Evolutionary conservation across 2,888 invertebrate species (phyloP), one percentile per base, ranked within the genome.

Genomic region (Ennomos fuscantarius): DNA sequence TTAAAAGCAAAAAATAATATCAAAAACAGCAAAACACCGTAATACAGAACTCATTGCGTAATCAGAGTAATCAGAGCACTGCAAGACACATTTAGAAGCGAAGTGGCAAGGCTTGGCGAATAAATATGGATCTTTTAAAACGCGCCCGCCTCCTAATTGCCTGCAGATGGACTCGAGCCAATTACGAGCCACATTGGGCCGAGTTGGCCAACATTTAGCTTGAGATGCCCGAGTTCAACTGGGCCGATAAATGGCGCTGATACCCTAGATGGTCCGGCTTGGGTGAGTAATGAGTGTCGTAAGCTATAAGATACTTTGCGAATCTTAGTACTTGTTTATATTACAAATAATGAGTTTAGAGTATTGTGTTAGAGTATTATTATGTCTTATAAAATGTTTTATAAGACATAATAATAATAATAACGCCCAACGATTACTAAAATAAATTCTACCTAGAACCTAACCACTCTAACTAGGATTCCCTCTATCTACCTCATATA

Each of bases 41-140:
- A 48, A 51, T 60, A 58, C 55, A 48, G 34, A 48, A 52, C 13
- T 47, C 45, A 49, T 59, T 55, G 72, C 72, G 76, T 76, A 76
- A 79, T 77, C 80, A 80, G 73, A 67, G 74, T 72, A 74, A 76
- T 76, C 75, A 73, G 70, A 63, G 74, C 73, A 68, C 58, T 72
- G 73, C 71, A 70, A 70, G 65, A 53, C 74, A 73, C 79, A 74
- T 81, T 80, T 73, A 67, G 72, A 70, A 45, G 53, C 58, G 45
- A 32, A 59, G 58, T 46, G 53, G 45, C 73, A 69, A 57, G 60
- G 61, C 57, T 57, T 49, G 72, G 71, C 72, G 78, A 82, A 82
- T 85, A 89, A 90, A 89, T 89, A 88, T 88, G 86, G 84, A 89
- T 89, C 87, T 87, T 86, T 88, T 84, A 86, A 88, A 84, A 82